Evolutionary conservation across 1,140 invertebrate genomes (phyloP).

Genomic region (Nephila pilipes): DNA sequence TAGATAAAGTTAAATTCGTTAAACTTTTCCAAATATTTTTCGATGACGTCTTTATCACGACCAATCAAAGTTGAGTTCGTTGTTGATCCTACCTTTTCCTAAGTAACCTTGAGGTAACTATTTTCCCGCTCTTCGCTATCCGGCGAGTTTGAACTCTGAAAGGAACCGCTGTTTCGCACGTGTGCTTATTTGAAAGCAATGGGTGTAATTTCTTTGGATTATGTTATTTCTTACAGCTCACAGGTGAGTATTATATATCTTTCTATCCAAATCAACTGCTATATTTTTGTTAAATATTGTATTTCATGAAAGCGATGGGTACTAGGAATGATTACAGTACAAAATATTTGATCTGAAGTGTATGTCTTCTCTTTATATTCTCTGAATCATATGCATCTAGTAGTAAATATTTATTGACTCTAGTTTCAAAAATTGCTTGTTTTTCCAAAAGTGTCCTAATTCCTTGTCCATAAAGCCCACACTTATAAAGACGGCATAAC

Average conservation of each 20-base stretch:
- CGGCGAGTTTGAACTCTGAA: neutral
- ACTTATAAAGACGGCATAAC: too few relatives aligned
- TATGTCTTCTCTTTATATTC: neutral
- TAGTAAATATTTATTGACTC: neutral
- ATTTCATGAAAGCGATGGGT: neutral
- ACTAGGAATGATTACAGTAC: neutral
- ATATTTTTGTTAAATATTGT: neutral
- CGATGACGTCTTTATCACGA: neutral
- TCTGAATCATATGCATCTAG: neutral
- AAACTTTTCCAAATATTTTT: too few relatives aligned
- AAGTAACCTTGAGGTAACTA: neutral
- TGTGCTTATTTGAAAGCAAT: neutral
- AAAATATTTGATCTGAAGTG: neutral
- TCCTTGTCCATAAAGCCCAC: too few relatives aligned
- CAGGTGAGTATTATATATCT: neutral
- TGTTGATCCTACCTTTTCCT: neutral
- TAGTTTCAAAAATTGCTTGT: too few relatives aligned
- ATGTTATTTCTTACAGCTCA: constrained; percentile 37
- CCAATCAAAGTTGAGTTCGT: neutral
- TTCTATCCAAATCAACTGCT: too few relatives aligned
- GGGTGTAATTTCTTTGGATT: neutral
- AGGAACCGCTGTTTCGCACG: neutral
- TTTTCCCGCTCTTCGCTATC: constrained; percentile 17
- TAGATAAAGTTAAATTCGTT: too few relatives aligned
- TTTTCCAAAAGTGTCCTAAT: too few relatives aligned